Evolutionary conservation across 1,140 invertebrate species (phyloP), one percentile per base, ranked within the genome.

Genomic region (Papilio helenus): DNA sequence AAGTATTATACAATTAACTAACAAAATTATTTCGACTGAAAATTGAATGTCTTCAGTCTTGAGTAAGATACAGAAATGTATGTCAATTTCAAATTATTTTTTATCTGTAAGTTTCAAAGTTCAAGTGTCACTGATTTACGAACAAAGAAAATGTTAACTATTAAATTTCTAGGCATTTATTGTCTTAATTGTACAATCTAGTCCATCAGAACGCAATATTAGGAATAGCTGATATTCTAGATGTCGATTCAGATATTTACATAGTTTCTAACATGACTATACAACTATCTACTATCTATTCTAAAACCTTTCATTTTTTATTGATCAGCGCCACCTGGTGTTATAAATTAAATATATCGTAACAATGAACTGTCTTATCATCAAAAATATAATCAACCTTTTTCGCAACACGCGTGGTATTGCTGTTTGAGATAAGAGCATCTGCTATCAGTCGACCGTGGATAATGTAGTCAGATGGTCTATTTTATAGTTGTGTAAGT

Each of bases 391-490:
- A 87, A 94, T 93, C 89, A 87, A 89, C 61, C 61, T 87, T 92
- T 94, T 85, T 90, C 88, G 91, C 92, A 90, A 90, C 81, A 92
- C 87, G 88, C 85, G 85, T 87, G 86, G 82, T 87, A 87, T 88
- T 84, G 82, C 83, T 74, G 80, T 76, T 80, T 76, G 83, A 90
- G 92, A 94, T 94, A 94, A 94, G 87, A 82, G 78, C 89, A 92
- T 93, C 91, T 89, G 84, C 81, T 93, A 94, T 94, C 92, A 94
- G 92, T 94, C 86, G 89, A 79, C 84, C 86, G 89, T 84, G 81
- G 90, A 93, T 93, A 90, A 91, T 86, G 88, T 86, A 83, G 85
- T 81, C 87, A 81, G 89, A 93, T 94, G 92, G 93, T 92, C 91
- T 92, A 85, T 83, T 92, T 85, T 86, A 80, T 81, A 74, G 86